Evolutionary conservation across 2,113 vertebrate genomes (phyloP).

Genomic region (Phaethornis superciliosus): DNA sequence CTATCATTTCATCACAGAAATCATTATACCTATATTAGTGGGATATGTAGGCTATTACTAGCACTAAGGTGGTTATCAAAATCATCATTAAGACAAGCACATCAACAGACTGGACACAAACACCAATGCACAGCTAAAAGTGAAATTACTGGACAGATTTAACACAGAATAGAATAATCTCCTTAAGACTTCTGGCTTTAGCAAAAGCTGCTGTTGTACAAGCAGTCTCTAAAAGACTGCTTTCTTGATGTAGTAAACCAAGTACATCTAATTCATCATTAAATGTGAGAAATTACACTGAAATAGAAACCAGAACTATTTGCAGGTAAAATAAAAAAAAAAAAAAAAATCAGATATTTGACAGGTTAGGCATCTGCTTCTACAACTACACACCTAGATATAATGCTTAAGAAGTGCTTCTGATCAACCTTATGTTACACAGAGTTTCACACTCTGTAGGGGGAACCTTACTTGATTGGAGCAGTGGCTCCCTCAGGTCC

Average conservation of each 20-base stretch:
- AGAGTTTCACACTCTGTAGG: not conserved
- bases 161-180: not conserved
- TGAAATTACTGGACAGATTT: not conserved
- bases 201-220: not conserved
- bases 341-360: not conserved
- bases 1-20: not conserved
- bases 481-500: slow-evolving; percentile 80
- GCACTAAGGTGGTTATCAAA: not conserved
- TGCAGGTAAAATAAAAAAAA: not conserved
- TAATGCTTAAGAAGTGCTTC: not conserved
- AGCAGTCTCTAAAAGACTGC: not conserved
- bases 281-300: not conserved
- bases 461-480: slow-evolving; percentile 84
- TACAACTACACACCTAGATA: not conserved
- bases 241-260: not conserved
- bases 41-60: not conserved
- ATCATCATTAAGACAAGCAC: not conserved
- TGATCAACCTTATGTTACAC: fast-evolving
- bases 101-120: not conserved
- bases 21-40: not conserved
- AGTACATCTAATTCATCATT: not conserved
- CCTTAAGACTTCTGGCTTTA: not conserved
- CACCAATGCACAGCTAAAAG: not conserved
- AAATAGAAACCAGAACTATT: not conserved
- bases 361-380: not conserved